Conservation (phyloP, 2,797 vertebrate genomes). For the Craterocephalus amniculus region DNA sequence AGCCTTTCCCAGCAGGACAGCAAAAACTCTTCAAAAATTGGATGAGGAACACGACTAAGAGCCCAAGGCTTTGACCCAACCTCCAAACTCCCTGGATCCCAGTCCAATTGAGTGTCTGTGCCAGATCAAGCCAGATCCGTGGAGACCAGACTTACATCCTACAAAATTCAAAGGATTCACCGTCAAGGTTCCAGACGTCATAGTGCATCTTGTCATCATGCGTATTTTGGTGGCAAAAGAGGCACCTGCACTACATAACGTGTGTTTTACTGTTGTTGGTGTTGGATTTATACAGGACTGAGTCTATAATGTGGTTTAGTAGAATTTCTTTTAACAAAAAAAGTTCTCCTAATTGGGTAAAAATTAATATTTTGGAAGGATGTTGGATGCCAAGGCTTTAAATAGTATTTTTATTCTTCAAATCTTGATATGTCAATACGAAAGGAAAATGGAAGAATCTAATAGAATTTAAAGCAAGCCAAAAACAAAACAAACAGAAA, state of each 20-base stretch:
- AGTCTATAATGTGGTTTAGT: background rate
- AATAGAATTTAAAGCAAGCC: background rate
- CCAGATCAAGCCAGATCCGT: background rate
- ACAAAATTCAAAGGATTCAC: background rate
- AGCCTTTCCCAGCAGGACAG: background rate
- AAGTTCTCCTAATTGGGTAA: background rate
- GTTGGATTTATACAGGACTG: background rate
- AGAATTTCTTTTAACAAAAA: no score
- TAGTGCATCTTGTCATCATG: background rate
- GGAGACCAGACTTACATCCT: background rate
- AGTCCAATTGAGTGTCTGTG: background rate
- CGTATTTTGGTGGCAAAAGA: background rate
- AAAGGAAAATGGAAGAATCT: background rate
- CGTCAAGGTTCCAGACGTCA: conserved; percentile 2
- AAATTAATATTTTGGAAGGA: background rate
- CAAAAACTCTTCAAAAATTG: background rate
- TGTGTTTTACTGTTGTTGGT: background rate
- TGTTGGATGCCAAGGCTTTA: background rate
- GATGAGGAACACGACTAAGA: background rate
- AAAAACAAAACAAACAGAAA: background rate
- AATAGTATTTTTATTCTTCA: background rate
- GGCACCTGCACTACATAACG: background rate
- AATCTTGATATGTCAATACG: background rate
- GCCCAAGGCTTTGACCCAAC: conserved; percentile 4
- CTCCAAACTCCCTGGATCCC: background rate